Percentiles rank a stretch among this genome's conserved stretches.
Conservation (phyloP, 2,113 vertebrate species). For the Onychostruthus taczanowskii region DNA sequence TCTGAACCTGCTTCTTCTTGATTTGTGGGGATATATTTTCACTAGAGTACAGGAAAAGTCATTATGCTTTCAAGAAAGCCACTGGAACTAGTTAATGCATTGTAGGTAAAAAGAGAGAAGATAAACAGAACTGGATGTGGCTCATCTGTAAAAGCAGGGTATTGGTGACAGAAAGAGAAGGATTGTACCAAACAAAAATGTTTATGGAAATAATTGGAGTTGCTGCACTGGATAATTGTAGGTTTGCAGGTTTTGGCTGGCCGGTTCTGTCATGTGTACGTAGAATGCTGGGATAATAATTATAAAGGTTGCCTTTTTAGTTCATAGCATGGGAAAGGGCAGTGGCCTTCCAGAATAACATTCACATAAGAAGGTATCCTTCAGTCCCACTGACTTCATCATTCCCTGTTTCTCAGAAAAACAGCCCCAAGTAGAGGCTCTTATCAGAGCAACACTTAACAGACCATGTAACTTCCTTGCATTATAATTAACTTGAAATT, state of each 20-base stretch:
- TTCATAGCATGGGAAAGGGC: not conserved
- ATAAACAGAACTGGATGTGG: constrained; percentile 29
- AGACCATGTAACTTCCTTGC: not conserved
- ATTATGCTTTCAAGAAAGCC: constrained; percentile 73
- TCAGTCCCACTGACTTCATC: not conserved
- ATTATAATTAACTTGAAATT: not conserved
- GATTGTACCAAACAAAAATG: not conserved
- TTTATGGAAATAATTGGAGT: not conserved
- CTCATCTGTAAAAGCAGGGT: not conserved
- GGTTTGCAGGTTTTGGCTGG: not conserved
- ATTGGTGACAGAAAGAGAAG: not conserved
- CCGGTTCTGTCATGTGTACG: not conserved
- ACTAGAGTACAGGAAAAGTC: constrained; percentile 78
- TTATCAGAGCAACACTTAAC: not conserved
- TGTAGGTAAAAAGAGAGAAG: constrained; percentile 57
- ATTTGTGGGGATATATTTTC: constrained; percentile 83
- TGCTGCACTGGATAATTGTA: not conserved
- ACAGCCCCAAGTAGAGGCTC: not conserved
- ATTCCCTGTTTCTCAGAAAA: not conserved
- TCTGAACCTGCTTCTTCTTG: constrained; percentile 75
- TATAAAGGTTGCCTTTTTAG: not conserved
- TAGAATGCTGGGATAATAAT: not conserved
- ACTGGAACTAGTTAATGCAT: constrained; percentile 69
- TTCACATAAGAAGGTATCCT: not conserved
- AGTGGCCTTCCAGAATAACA: not conserved